These are phyloP conservation scores for Crypturellus undulatus DNA, from an alignment of 2,113 vertebrate genomes.

Conservation along the genomic window DNA sequence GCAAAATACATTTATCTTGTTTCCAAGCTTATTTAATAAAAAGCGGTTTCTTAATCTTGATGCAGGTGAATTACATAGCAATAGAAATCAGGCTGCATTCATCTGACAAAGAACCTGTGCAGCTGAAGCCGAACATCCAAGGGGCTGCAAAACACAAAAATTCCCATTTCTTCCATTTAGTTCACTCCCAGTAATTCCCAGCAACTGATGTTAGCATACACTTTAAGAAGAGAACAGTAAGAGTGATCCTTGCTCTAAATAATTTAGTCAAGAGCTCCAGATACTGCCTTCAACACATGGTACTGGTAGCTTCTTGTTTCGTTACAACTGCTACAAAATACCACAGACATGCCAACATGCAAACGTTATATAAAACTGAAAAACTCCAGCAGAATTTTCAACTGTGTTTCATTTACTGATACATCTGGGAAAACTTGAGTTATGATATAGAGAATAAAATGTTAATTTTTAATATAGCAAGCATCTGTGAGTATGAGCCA, in stretches of 20 bases:
- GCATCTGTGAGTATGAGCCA: background rate
- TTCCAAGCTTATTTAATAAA: constrained; percentile 76
- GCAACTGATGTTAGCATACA: background rate
- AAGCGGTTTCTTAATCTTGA: constrained; percentile 72
- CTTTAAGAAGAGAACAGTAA: background rate
- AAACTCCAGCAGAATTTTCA: background rate
- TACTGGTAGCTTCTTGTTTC: background rate
- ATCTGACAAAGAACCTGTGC: constrained; percentile 60
- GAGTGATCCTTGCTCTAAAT: background rate
- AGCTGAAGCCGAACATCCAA: constrained; percentile 1
- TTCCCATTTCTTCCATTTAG: background rate
- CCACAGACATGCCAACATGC: background rate
- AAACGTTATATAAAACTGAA: background rate
- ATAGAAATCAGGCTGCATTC: constrained; percentile 73
- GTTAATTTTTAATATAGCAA: background rate
- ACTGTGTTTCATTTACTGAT: background rate
- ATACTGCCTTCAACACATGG: background rate
- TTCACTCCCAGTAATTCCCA: constrained; percentile 10
- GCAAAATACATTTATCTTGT: constrained; percentile 71
- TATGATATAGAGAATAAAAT: background rate
- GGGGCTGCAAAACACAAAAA: constrained; percentile 10
- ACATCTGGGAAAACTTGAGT: background rate
- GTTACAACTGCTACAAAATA: background rate
- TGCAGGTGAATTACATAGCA: constrained; percentile 68
- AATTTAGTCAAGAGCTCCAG: background rate